These are phyloP conservation scores for Coturnix japonica DNA, from an alignment of 2,113 vertebrate genomes.

Conservation along the genomic window DNA sequence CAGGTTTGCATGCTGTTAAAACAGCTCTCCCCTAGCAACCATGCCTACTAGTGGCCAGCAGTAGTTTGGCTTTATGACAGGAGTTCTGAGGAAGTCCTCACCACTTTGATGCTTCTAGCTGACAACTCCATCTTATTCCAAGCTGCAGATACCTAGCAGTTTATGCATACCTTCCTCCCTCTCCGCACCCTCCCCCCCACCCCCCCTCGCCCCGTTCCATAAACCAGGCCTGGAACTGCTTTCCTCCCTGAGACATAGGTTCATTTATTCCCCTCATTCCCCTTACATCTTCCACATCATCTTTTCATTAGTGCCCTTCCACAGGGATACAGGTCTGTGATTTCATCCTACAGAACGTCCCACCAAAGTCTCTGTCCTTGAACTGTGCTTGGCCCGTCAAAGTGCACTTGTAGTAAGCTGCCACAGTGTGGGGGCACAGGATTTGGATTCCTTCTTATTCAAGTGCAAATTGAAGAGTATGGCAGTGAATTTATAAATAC, in stretches of 20 bases:
- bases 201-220: no score
- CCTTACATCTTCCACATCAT: not conserved
- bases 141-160: not conserved
- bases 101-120: not conserved
- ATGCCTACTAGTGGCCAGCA: not conserved
- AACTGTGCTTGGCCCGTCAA: not conserved
- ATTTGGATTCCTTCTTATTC: not conserved
- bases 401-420: not conserved
- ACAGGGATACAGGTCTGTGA: not conserved
- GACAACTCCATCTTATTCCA: not conserved
- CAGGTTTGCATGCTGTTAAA: not conserved
- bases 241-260: not conserved
- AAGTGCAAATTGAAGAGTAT: not conserved
- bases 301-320: not conserved
- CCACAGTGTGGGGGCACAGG: not conserved
- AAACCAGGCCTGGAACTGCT: not conserved
- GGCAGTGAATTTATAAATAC: not conserved
- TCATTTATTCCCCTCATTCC: not conserved
- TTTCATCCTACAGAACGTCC: rapidly evolving
- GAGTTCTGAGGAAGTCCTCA: not conserved
- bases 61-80: not conserved
- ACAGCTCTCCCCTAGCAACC: rapidly evolving
- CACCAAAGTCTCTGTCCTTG: not conserved
- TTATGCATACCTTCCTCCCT: no score
- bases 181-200: no score